Base-by-base conservation (phyloP, 2,113 vertebrate genomes). In the Cacatua alba region DNA sequence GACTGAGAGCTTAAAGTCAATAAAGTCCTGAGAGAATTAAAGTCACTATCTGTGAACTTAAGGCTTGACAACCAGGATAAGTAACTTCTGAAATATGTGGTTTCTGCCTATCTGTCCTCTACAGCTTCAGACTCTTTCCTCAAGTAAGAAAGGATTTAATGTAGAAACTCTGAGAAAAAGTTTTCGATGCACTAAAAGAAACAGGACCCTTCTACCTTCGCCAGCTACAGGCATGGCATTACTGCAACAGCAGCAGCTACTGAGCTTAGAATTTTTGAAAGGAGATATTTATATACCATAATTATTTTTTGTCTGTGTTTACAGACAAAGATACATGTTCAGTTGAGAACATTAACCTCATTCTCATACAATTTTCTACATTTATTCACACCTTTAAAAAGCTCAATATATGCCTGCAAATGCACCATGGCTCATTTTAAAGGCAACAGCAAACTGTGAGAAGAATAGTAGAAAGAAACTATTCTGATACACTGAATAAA, bases 31-130 rank as follows among this genome's bases (percentile, higher is more conserved):
- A 11, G 74, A 92, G 79, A 94, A 88, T 29, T n/a, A 39, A 49
- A 88, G 82, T 88, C 76, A 91, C 65, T 68, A 94, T 70, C 37
- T 57, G 74, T 86, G 74, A 92, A 94, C 48, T 55, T 90, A 82
- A 80, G 48, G 31, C 5, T 57, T 43, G 35, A 68, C 46, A 88
- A 39, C 3, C 13, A 70, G 24, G 17, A 44, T 57, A 70, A 86
- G 18, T 26, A 80, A 79, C 43, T 12, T 41, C 62, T 71, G 62
- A 82, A 85, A 86, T 43, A 81, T 2, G 7, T 74, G 26, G 31
- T 53, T 86, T 82, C 35, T 35, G 9, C 33, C 25, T 71, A 7
- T 57, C 28, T 64, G 8, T 37, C 13, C 31, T 91, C 41, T 76
- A 60, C 0, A 6, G 9, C 35, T 60, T 81, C n/a, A 68, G 62